These are phyloP conservation scores for Vidua chalybeata DNA, from an alignment of 2,113 vertebrate species.

Conservation along the genomic window DNA sequence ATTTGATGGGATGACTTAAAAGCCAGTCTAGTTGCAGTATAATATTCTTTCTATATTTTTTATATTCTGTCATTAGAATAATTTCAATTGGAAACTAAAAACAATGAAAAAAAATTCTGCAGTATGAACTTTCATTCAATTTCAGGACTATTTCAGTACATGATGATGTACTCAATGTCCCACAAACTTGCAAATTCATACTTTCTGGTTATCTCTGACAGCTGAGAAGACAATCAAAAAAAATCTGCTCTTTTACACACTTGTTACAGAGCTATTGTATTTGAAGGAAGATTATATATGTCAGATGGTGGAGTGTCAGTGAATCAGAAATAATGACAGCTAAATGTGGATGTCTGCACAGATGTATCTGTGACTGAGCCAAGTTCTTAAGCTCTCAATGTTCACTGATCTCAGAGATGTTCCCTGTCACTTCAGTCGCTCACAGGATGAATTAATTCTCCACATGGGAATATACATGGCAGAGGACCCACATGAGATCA, in stretches of 20 bases:
- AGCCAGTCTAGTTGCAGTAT: not conserved
- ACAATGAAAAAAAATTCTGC: not conserved
- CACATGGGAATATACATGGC: not conserved
- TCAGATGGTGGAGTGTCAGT: not conserved
- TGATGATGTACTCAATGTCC: not conserved
- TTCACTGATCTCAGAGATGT: not conserved
- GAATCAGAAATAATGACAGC: not conserved
- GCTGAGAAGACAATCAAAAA: not conserved
- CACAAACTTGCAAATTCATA: not conserved
- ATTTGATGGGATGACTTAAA: not conserved
- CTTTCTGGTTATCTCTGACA: not conserved
- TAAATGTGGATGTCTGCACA: not conserved
- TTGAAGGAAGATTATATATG: not conserved
- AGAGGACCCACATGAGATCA: not conserved
- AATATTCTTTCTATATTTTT: not conserved
- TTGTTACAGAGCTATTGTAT: not conserved
- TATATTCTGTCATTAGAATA: not conserved
- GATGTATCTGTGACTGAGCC: not conserved
- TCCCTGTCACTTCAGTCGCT: not conserved
- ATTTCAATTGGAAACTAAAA: not conserved
- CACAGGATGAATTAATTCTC: not conserved
- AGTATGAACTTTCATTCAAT: not conserved
- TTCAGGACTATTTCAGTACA: not conserved
- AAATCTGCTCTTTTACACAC: not conserved
- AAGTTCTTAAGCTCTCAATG: not conserved